Evolutionary conservation across 2,113 vertebrate genomes (phyloP), one percentile per base, ranked within the genome.

Genomic region (Strigops habroptila): DNA sequence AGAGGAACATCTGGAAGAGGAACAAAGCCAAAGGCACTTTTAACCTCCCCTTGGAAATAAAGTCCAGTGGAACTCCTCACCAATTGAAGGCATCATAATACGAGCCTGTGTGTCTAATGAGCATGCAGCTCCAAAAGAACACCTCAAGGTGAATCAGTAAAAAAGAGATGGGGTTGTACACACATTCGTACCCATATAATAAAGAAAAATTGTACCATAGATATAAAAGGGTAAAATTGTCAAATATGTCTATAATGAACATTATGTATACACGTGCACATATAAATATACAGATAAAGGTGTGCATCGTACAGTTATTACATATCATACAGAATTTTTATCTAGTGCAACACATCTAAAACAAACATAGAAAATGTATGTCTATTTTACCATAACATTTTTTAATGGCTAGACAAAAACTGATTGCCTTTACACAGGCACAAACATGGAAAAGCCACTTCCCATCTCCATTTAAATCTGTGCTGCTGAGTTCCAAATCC

Each of bases 271-370:
- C 12, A 21, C 3, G 39, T 7, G 19, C 10, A 23, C 2, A 28
- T 21, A 25, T 14, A 35, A 3, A 86, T 39, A 23, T 10, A 43
- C 27, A 81, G 84, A 70, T 46, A 33, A 57, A 79, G 3, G 3
- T 1, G 0, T 43, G 18, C 1, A 18, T 73, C 7, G 31, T 53
- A 6, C 6, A 31, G 10, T 41, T 30, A 31, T 17, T 39, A 43
- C 4, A 70, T 9, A 25, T 14, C 12, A 39, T 22, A 37, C 5
- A 25, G 4, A 79, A 65, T 31, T 51, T 1, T n/a, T 75, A 14
- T 24, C 3, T 43, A 24, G 4, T 44, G 25, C 18, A 79, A 7
- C 10, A 3, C 25, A 5, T 25, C 41, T 59, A 46, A 53, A 77
- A 6, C 3, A 60, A 51, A 14, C 1, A 11, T 13, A 74, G 5